phyloP scores from a whole-genome alignment of 2,888 invertebrate genomes.

The Acanthoscelides obtectus region DNA sequence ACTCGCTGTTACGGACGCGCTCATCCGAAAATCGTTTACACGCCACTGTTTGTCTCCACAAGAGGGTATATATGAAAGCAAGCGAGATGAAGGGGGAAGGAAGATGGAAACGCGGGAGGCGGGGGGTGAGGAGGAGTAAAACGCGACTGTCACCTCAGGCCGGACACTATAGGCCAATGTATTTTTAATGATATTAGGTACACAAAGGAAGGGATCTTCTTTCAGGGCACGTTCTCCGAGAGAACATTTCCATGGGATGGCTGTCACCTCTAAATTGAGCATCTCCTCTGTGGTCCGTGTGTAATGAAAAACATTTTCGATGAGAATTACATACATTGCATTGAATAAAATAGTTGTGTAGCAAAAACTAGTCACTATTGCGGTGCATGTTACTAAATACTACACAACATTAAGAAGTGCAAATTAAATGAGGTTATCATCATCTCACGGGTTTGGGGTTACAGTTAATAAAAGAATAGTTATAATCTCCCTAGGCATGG shows the following conservation, averaged over 20 bases:
- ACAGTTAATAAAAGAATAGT: too few species aligned
- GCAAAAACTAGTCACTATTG: too few species aligned
- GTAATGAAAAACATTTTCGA: not conserved
- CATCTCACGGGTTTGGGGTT: too few species aligned
- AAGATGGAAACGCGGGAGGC: slow-evolving; percentile 8
- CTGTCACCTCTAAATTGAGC: not conserved
- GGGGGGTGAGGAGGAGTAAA: slow-evolving; percentile 16
- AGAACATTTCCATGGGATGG: slow-evolving; percentile 7
- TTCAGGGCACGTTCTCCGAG: slow-evolving; percentile 9
- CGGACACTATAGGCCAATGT: slow-evolving; percentile 42
- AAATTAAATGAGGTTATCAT: too few species aligned
- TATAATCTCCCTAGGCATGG: too few species aligned
- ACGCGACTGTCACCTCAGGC: slow-evolving; percentile 39
- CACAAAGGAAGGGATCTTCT: slow-evolving; percentile 14
- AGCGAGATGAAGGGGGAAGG: slow-evolving; percentile 12
- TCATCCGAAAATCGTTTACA: too few species aligned
- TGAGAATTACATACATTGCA: not conserved
- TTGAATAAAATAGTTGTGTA: too few species aligned
- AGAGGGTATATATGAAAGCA: not conserved
- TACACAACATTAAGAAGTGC: too few species aligned
- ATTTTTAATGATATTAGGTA: slow-evolving; percentile 40
- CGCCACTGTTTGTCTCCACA: slow-evolving; percentile 7
- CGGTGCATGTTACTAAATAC: too few species aligned
- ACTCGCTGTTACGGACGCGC: too few species aligned
- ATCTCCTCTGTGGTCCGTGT: not conserved